phyloP scores from a whole-genome alignment of 2,113 vertebrate genomes.

The Spea multiplicata region DNA sequence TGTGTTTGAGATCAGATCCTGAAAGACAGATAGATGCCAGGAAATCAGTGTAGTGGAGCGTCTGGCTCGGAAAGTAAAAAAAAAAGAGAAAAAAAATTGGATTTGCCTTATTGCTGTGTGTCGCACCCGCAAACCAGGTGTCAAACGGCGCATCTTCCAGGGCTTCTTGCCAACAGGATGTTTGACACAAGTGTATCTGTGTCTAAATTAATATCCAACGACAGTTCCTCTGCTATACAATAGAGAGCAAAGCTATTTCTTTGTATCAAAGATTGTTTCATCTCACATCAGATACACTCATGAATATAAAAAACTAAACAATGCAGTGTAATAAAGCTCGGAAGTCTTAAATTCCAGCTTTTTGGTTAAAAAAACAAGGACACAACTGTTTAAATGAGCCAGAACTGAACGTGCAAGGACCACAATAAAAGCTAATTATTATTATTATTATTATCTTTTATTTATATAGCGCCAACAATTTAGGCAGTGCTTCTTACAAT shows the following conservation, averaged over 20 bases:
- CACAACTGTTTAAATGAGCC: neutral
- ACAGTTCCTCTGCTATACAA: neutral
- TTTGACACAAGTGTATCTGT: conserved; percentile 17
- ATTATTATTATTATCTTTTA: too few relatives aligned
- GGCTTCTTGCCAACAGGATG: conserved; percentile 41
- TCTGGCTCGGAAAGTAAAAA: conserved; percentile 24
- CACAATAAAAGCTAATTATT: too few relatives aligned
- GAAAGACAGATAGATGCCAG: conserved; percentile 16
- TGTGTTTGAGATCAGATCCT: conserved; percentile 45
- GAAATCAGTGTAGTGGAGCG: conserved; percentile 17
- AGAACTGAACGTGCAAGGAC: neutral
- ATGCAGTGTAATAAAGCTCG: neutral
- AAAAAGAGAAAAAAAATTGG: conserved; percentile 21
- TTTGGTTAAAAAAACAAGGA: neutral
- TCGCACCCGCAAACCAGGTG: conserved; percentile 36
- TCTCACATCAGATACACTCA: neutral
- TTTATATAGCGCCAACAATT: too few relatives aligned
- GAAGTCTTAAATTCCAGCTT: neutral
- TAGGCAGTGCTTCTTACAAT: too few relatives aligned
- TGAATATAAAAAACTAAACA: neutral
- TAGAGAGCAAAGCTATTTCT: neutral
- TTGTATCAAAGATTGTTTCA: neutral
- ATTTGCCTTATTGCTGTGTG: conserved; percentile 29
- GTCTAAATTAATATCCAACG: conserved; percentile 18
- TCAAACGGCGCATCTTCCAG: conserved; percentile 34